Evolutionary conservation across 2,113 vertebrate genomes (phyloP).

Genomic region (Romanogobio albipinnatus): DNA sequence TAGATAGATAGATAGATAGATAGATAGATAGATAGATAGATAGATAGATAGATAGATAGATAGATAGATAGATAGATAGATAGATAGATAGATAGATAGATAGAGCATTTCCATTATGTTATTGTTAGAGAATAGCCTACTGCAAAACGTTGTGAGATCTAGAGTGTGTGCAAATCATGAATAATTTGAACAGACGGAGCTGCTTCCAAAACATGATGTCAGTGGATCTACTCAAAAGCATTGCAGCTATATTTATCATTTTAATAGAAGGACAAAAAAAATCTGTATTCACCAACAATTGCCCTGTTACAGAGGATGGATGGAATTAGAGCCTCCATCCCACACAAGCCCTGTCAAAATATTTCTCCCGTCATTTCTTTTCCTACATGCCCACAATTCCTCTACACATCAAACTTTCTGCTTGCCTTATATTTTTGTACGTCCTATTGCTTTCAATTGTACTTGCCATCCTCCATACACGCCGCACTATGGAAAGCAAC

Average conservation of each 20-base stretch:
- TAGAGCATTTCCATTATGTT: too few species aligned
- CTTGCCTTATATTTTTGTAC: background rate
- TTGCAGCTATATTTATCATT: background rate
- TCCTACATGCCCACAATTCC: background rate
- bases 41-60: too few species aligned
- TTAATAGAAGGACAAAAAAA: background rate
- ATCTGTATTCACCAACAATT: background rate
- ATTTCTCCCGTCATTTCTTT: constrained; percentile 29
- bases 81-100: too few species aligned
- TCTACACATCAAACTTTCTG: constrained; percentile 34
- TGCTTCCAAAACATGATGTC: background rate
- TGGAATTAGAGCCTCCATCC: constrained; percentile 9
- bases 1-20: too few species aligned
- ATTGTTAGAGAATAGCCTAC: too few species aligned
- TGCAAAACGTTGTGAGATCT: too few species aligned
- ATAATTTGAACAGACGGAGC: background rate
- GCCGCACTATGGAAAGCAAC: constrained; percentile 16
- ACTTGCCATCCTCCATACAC: constrained; percentile 35
- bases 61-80: too few species aligned
- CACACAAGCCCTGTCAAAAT: constrained; percentile 39
- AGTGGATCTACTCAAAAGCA: background rate
- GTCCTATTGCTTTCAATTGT: constrained; percentile 30
- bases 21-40: too few species aligned
- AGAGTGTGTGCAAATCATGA: too few species aligned
- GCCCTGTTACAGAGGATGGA: constrained; percentile 15